Percentiles rank a stretch among this genome's conserved stretches.
Conservation (phyloP, 1,140 invertebrate species). For the Cydia amplana region DNA sequence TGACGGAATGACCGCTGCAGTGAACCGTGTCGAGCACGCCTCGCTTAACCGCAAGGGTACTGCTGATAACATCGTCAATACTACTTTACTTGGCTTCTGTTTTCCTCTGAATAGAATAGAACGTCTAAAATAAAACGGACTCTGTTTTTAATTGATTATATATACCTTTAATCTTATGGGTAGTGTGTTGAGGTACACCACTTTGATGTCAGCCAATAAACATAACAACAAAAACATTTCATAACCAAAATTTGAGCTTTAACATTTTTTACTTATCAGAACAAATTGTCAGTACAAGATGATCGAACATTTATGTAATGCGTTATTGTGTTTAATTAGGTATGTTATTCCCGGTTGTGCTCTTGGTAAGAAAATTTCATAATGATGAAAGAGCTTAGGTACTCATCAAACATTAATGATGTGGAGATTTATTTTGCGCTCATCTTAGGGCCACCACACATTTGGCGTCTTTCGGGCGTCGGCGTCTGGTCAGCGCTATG, state of each 20-base stretch:
- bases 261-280: too few species aligned
- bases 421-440: too few species aligned
- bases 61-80: constrained; percentile 32
- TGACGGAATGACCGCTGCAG: constrained; percentile 65
- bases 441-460: too few species aligned
- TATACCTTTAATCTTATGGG: not conserved
- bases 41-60: constrained; percentile 3
- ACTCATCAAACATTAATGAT: not conserved
- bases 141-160: not conserved
- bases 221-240: too few species aligned
- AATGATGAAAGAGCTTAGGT: not conserved
- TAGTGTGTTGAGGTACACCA: too few species aligned
- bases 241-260: too few species aligned
- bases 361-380: not conserved
- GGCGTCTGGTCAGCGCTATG: too few species aligned
- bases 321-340: too few species aligned
- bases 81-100: constrained; percentile 31
- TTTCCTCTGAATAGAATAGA: not conserved
- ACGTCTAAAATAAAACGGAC: not conserved
- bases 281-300: too few species aligned
- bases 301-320: too few species aligned
- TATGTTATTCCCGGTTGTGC: constrained; percentile 32
- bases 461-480: too few species aligned
- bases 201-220: too few species aligned
- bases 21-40: constrained; percentile 66